A percentile compares a stretch with the other conserved stretches of the same genome.
Conservation (phyloP, 2,113 vertebrate genomes). For the Dendrocopos noguchii region DNA sequence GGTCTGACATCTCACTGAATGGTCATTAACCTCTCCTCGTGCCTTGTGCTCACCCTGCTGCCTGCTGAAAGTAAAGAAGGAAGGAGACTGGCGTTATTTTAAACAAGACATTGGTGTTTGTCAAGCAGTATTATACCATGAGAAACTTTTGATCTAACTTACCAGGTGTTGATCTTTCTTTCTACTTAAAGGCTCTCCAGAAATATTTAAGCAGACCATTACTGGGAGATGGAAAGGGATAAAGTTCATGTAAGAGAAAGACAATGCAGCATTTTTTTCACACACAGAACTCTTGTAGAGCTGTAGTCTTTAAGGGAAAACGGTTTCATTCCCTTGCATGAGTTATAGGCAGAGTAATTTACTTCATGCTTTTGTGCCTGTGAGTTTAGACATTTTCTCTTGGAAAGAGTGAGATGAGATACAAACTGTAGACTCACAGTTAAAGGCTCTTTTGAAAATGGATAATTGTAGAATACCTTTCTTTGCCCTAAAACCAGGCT, state of each 20-base stretch:
- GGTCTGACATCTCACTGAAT: background rate
- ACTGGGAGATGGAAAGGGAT: background rate
- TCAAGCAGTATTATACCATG: background rate
- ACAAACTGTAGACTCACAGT: background rate
- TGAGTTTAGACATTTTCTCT: background rate
- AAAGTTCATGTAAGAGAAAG: background rate
- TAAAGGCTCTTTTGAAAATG: background rate
- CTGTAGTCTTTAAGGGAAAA: background rate
- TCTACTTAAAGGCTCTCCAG: background rate
- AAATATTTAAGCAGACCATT: background rate
- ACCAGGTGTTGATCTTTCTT: background rate
- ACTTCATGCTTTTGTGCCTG: background rate
- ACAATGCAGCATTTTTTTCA: background rate
- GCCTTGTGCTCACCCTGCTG: background rate
- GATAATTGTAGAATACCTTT: background rate
- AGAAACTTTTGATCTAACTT: background rate
- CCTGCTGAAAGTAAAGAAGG: background rate
- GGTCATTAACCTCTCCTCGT: background rate
- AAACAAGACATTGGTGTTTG: background rate
- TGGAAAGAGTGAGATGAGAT: slow-evolving; percentile 1
- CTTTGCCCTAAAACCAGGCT: background rate
- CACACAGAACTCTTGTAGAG: background rate
- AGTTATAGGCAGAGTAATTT: background rate
- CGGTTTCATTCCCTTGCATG: background rate
- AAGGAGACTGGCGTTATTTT: background rate